phyloP scores from a whole-genome alignment of 2,113 vertebrate species.

The Sceloporus undulatus region DNA sequence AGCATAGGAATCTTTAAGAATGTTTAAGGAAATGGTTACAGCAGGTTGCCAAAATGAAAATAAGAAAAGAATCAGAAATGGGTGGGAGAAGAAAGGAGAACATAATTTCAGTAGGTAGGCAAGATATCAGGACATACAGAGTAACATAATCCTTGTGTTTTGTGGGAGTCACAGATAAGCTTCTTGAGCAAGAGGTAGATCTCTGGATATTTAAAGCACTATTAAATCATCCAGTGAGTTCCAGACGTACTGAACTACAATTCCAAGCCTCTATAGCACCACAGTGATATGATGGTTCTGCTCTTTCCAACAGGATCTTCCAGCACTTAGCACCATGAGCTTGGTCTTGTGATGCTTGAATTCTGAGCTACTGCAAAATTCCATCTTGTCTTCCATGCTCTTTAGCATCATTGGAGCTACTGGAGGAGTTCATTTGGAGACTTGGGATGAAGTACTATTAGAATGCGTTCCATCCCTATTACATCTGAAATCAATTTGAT shows the following conservation, averaged over 20 bases:
- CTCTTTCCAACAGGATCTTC: background rate
- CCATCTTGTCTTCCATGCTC: background rate
- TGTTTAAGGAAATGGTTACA: background rate
- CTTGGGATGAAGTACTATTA: background rate
- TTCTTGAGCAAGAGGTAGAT: background rate
- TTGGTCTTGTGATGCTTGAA: background rate
- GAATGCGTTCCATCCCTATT: background rate
- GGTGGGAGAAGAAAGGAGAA: background rate
- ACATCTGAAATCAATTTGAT: too few species aligned
- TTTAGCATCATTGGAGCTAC: background rate
- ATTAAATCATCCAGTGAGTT: background rate
- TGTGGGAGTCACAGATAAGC: background rate
- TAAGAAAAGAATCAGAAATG: background rate
- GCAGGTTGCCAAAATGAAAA: background rate
- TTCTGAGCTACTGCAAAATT: background rate
- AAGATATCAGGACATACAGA: background rate
- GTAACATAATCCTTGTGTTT: background rate
- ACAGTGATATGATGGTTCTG: background rate
- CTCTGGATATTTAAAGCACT: background rate
- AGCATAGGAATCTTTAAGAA: background rate
- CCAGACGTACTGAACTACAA: background rate
- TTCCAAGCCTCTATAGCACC: background rate
- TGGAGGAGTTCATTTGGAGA: background rate
- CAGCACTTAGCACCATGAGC: background rate
- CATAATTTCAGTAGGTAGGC: background rate